Percentiles rank a stretch among this genome's conserved stretches.
These are phyloP conservation scores for Heterotilapia buettikoferi DNA, from an alignment of 2,113 vertebrate genomes.

Conservation along the genomic window DNA sequence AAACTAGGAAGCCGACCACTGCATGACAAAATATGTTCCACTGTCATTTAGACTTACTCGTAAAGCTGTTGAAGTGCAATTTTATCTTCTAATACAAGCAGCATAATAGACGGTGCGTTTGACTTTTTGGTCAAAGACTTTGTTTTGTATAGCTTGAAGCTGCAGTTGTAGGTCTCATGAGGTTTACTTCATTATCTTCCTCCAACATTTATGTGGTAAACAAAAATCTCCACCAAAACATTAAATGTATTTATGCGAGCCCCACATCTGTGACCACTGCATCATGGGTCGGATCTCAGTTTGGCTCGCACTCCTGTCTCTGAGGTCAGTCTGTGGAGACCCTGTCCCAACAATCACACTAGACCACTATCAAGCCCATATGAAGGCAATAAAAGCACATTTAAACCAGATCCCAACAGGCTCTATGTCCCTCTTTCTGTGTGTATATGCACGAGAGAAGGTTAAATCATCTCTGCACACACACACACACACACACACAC, in stretches of 20 bases:
- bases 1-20: background rate
- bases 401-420: slow-evolving; percentile 27
- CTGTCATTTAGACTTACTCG: background rate
- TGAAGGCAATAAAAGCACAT: slow-evolving; percentile 54
- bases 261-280: slow-evolving; percentile 23
- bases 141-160: background rate
- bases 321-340: slow-evolving; percentile 45
- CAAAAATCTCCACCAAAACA: slow-evolving; percentile 5
- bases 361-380: slow-evolving; percentile 36
- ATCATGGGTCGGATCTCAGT: slow-evolving; percentile 8
- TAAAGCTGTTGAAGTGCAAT: background rate
- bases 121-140: background rate
- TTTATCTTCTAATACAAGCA: background rate
- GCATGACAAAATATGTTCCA: background rate
- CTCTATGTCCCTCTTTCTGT: slow-evolving; percentile 5
- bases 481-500: background rate
- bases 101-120: background rate
- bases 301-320: slow-evolving; percentile 48
- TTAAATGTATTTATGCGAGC: slow-evolving; percentile 1
- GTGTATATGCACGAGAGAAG: background rate
- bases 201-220: slow-evolving; percentile 26
- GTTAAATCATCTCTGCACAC: background rate
- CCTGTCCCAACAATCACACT: slow-evolving; percentile 29
- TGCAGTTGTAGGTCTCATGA: background rate
- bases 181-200: background rate